Evolutionary conservation across 23 tunicate species (phyloP).

Genomic region (Botrylloides violaceus): DNA sequence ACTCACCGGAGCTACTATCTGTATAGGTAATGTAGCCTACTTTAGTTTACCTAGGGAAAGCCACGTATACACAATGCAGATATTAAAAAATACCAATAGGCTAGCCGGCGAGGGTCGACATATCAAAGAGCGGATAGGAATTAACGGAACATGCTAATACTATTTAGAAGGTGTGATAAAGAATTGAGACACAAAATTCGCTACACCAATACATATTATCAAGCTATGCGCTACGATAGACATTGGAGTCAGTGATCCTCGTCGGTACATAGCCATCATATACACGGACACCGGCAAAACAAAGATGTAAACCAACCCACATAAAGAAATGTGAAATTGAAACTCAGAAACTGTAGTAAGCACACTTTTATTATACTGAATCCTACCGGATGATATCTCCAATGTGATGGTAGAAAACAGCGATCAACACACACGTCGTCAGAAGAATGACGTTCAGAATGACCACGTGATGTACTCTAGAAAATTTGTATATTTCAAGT

Average conservation of each 20-base stretch:
- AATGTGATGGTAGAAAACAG: constrained; percentile 84
- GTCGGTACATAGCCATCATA: constrained; percentile 27
- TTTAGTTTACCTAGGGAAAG: too few relatives aligned
- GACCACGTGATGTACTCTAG: constrained; percentile 48
- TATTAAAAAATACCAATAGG: too few relatives aligned
- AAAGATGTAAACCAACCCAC: constrained; percentile 86
- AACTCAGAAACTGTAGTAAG: too few relatives aligned
- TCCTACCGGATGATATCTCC: constrained; percentile 75
- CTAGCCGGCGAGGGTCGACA: too few relatives aligned
- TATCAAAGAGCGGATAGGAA: too few relatives aligned
- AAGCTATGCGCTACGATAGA: constrained; percentile 36
- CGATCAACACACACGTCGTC: constrained; percentile 47
- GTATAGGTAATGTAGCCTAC: too few relatives aligned
- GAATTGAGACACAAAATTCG: constrained; percentile 77
- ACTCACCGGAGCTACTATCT: too few relatives aligned
- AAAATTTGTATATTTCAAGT: too few relatives aligned
- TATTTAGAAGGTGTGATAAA: constrained; percentile 37
- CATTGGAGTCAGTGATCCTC: constrained; percentile 17
- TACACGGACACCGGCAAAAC: constrained; percentile 64
- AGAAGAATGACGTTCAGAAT: constrained; percentile 36
- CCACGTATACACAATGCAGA: too few relatives aligned
- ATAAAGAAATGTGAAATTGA: too few relatives aligned
- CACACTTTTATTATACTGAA: too few relatives aligned
- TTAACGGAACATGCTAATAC: too few relatives aligned
- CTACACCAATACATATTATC: constrained; percentile 59